Conservation (phyloP, 2,113 vertebrate species). For the Crotalus tigris region DNA sequence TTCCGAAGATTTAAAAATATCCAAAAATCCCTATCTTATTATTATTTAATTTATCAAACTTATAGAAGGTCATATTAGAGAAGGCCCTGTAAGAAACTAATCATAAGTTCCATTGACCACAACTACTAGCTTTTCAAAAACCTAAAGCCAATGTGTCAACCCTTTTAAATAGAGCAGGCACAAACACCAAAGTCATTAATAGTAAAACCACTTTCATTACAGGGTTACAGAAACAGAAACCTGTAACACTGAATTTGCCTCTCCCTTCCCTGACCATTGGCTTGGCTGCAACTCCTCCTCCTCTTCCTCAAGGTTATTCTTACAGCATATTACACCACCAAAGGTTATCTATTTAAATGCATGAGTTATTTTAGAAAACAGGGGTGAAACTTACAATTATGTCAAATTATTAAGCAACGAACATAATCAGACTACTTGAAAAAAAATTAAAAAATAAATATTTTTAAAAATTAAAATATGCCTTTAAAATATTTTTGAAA, state of each 20-base stretch:
- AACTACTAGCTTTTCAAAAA: background rate
- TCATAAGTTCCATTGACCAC: background rate
- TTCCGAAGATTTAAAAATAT: slow-evolving; percentile 1
- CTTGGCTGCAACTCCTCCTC: background rate
- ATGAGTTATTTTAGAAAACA: background rate
- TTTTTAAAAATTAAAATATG: background rate
- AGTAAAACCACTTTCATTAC: background rate
- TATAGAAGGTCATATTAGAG: background rate
- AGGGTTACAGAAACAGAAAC: background rate
- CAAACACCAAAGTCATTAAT: background rate
- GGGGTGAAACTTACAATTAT: background rate
- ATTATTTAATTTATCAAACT: background rate
- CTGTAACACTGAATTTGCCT: background rate
- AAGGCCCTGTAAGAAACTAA: slow-evolving; percentile 1
- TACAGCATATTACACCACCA: background rate
- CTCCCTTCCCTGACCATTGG: background rate
- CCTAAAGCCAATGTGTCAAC: background rate
- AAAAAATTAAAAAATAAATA: too few relatives aligned
- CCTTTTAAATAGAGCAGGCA: background rate
- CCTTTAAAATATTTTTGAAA: background rate
- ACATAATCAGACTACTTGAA: background rate
- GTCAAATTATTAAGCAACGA: background rate
- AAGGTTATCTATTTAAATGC: background rate
- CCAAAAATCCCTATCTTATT: background rate
- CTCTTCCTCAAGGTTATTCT: background rate